Evolutionary conservation across 1,140 invertebrate genomes (phyloP), one percentile per base, ranked within the genome.

Genomic region (Dermatophagoides farinae): DNA sequence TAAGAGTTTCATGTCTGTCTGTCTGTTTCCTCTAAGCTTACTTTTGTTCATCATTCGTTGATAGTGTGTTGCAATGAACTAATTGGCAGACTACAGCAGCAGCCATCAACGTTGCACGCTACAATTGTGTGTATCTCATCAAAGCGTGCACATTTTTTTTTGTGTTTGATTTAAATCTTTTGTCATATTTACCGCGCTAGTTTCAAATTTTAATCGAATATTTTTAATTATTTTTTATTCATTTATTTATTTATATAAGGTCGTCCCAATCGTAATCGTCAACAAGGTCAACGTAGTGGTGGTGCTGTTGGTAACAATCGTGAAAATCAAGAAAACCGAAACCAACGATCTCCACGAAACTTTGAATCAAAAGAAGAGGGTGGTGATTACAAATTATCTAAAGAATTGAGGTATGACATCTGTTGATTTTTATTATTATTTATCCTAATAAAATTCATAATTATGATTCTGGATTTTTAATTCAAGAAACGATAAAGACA

Each of bases 301-400:
- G 20, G 51, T 37, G 25, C 10, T 37, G 14, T 1, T 14, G 22
- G 25, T n/a, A 37, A 37, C 41, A 23, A 20, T 55, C 53, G 37
- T 5, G 47, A 20, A n/a, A 20, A 50, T 22, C 47, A 50, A 40
- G 53, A 40, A 11, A 38, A 40, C 8, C 16, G 53, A 43, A 40
- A 8, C 9, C 31, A 40, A 40, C 53, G 47, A 20, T 50, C 47
- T 20, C 47, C 47, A 20, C 47, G 47, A 20, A 20, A 83, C 84
- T 74, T 78, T 79, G 67, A 83, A 81, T 67, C 85, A 82, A 70
- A 54, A 62, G 59, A 61, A 60, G 61, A 57, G 50, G 20, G 60
- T 54, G 46, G 25, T 46, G 39, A 22, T 22, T 23, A 14, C 10
- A 46, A 46, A 25, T 23, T 46, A 58, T 23, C 20, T 12, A 50